These are phyloP conservation scores for Zapus hudsonius DNA, from an alignment of 2,113 vertebrate species.

Conservation along the genomic window DNA sequence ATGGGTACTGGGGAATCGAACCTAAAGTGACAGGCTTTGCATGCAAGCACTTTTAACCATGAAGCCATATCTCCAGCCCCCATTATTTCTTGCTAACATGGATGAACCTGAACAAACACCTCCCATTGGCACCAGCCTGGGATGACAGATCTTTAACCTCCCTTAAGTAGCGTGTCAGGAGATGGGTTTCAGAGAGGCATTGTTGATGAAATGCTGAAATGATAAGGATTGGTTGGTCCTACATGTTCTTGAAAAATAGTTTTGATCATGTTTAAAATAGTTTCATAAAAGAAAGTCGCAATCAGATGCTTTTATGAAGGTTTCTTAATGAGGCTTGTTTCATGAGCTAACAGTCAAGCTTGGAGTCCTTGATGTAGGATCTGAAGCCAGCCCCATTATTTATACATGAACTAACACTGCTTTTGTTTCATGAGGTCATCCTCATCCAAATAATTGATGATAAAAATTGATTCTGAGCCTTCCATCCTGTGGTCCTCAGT, in stretches of 20 bases:
- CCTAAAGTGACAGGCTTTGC: too few species aligned
- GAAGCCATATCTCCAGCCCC: too few species aligned
- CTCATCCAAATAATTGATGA: slow-evolving; percentile 48
- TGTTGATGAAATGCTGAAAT: not conserved
- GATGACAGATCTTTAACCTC: not conserved
- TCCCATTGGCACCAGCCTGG: not conserved
- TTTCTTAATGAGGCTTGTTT: not conserved
- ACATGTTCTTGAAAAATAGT: slow-evolving; percentile 30
- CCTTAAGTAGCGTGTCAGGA: not conserved
- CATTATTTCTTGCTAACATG: not conserved
- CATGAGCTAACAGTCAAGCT: slow-evolving; percentile 35
- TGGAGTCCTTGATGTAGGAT: not conserved
- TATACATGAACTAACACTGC: not conserved
- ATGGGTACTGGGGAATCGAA: too few species aligned
- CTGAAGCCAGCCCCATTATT: slow-evolving; percentile 31
- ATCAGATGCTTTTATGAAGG: not conserved
- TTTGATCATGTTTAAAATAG: not conserved
- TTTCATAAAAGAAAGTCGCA: slow-evolving; percentile 44
- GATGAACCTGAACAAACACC: not conserved
- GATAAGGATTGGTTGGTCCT: not conserved
- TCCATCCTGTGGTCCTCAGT: not conserved
- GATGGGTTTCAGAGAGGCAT: not conserved
- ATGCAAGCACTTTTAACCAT: too few species aligned
- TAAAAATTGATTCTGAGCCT: not conserved
- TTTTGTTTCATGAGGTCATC: slow-evolving; percentile 51